Evolutionary conservation across 2,797 vertebrate genomes (phyloP).

Genomic region (Muscicapa comitata): DNA sequence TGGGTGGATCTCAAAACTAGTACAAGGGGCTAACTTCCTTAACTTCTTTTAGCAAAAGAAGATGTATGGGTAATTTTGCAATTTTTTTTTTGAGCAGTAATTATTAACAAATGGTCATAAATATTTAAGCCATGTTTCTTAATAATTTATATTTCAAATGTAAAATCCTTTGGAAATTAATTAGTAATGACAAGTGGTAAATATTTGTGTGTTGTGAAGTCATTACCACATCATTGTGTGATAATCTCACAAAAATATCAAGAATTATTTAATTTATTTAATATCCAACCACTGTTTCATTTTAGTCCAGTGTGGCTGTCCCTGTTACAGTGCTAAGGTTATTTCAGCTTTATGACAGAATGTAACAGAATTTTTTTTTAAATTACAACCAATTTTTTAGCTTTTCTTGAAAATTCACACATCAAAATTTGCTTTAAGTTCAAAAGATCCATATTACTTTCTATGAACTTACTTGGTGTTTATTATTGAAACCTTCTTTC

Average conservation of each 20-base stretch:
- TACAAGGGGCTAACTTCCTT: not conserved
- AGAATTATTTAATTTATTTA: not conserved
- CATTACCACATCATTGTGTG: not conserved
- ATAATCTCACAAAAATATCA: not conserved
- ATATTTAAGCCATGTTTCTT: slow-evolving; percentile 1
- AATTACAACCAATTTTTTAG: not conserved
- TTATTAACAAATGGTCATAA: slow-evolving; percentile 1
- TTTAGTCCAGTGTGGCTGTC: not conserved
- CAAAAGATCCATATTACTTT: not conserved
- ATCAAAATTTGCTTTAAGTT: not conserved
- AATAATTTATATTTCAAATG: slow-evolving; percentile 4
- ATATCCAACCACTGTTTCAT: not conserved
- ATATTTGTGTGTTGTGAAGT: not conserved
- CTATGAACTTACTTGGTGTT: not conserved
- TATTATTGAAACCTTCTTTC: not conserved
- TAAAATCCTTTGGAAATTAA: not conserved
- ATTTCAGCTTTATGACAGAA: not conserved
- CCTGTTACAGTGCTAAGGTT: not conserved
- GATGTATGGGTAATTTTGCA: not conserved
- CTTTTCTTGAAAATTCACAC: not conserved
- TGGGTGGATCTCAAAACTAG: not conserved
- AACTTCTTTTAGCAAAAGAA: not conserved
- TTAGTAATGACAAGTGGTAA: not conserved
- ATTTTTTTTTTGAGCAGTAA: not conserved
- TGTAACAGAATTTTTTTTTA: not conserved